A percentile compares a stretch with the other conserved stretches of the same genome.
phyloP scores from a whole-genome alignment of 2,113 vertebrate genomes.

The Delphinapterus leucas region DNA sequence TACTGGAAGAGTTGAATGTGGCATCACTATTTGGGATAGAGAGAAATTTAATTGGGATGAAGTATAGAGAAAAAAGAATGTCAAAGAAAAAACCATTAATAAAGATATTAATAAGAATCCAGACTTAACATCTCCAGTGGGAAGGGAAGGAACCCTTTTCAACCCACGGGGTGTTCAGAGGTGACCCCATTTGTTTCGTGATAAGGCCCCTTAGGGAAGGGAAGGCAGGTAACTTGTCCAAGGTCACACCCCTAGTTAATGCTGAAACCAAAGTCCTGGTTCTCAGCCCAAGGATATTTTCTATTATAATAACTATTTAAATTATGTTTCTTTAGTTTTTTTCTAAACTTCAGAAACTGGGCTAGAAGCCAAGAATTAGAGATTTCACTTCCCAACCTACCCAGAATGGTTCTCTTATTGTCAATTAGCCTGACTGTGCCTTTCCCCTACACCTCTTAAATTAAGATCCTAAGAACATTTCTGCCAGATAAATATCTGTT shows the following conservation, averaged over 20 bases:
- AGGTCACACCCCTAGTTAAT: neutral
- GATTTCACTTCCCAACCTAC: slow-evolving; percentile 33
- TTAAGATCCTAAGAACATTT: neutral
- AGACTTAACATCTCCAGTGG: neutral
- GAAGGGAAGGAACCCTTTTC: neutral
- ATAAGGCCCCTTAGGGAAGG: neutral
- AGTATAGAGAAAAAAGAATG: neutral
- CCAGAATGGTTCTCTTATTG: slow-evolving; percentile 27
- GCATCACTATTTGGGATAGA: neutral
- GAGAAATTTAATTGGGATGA: neutral
- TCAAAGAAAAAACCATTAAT: neutral
- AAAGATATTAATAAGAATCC: neutral
- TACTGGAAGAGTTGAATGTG: neutral
- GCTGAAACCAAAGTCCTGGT: neutral
- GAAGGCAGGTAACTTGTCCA: neutral
- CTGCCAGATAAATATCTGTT: neutral
- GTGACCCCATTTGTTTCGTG: neutral
- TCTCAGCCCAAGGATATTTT: neutral
- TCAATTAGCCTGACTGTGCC: neutral
- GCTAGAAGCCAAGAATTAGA: slow-evolving; percentile 25
- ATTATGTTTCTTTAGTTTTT: slow-evolving; percentile 18
- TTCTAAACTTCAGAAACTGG: neutral
- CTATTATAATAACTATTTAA: neutral
- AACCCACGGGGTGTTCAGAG: neutral
- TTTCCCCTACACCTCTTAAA: slow-evolving; percentile 13